Conservation (phyloP, 2,888 invertebrate genomes). For the Arrhopalites spinosus region DNA sequence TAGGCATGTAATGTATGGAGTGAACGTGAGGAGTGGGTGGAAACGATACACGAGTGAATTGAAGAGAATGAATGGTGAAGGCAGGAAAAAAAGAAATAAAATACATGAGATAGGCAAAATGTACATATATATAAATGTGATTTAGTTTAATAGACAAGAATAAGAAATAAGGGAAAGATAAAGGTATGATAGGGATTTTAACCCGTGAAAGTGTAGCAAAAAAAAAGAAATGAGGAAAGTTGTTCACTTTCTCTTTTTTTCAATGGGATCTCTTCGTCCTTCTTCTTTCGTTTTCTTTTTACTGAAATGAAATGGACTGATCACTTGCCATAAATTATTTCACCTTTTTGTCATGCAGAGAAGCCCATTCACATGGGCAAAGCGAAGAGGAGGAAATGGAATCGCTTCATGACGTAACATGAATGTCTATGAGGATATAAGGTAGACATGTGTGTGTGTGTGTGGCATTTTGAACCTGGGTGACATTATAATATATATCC, state of each 20-base stretch:
- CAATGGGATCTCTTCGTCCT: neutral
- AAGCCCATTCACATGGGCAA: neutral
- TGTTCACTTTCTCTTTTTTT: neutral
- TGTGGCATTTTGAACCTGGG: neutral
- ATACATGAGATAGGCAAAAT: too few relatives aligned
- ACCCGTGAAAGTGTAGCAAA: neutral
- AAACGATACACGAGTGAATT: neutral
- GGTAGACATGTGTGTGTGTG: neutral
- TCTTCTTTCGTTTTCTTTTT: neutral
- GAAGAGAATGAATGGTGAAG: neutral
- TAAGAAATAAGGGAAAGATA: neutral
- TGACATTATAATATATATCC: too few relatives aligned
- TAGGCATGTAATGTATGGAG: neutral
- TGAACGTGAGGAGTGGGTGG: neutral
- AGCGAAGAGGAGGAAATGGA: neutral
- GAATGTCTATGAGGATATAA: neutral
- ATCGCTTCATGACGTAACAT: neutral
- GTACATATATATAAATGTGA: neutral
- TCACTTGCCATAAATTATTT: conserved; percentile 39
- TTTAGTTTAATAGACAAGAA: conserved; percentile 4
- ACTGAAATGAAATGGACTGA: conserved; percentile 34
- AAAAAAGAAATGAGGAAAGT: neutral
- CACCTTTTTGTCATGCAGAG: conserved; percentile 30
- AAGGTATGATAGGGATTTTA: neutral
- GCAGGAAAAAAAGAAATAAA: neutral